phyloP scores from a whole-genome alignment of 2,888 invertebrate species.

The Lathronympha strigana region DNA sequence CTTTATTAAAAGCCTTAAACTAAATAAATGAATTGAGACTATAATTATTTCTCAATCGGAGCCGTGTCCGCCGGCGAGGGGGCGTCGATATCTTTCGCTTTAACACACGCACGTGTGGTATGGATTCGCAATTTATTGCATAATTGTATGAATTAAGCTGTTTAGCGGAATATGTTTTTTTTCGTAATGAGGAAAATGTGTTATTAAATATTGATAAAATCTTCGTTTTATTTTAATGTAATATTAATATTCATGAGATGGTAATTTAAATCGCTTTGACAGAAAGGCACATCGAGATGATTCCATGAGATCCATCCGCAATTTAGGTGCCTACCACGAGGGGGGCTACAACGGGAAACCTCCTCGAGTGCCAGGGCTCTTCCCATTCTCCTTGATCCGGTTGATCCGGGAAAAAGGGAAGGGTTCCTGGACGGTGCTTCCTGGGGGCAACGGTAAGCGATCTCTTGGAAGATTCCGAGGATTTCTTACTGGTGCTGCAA shows the following conservation, averaged over 20 bases:
- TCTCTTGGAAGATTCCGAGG: too few relatives aligned
- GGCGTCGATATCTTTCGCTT: conserved; percentile 45
- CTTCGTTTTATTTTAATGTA: background rate
- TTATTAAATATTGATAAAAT: conserved; percentile 4
- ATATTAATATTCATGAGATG: background rate
- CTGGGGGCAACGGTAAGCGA: too few relatives aligned
- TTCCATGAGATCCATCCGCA: background rate
- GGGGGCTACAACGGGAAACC: too few relatives aligned
- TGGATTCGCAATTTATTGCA: conserved; percentile 54
- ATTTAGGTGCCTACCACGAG: too few relatives aligned
- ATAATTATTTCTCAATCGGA: conserved; percentile 25
- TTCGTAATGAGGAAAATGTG: background rate
- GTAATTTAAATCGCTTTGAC: background rate
- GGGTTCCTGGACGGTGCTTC: too few relatives aligned
- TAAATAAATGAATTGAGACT: conserved; percentile 24
- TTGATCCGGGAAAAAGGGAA: too few relatives aligned
- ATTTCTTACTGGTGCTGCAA: too few relatives aligned
- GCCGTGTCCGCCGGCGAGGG: conserved; percentile 21
- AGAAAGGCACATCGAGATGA: background rate
- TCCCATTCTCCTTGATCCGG: too few relatives aligned
- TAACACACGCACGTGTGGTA: conserved; percentile 64
- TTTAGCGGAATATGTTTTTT: conserved; percentile 23
- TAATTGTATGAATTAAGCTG: conserved; percentile 42
- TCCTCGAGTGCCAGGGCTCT: too few relatives aligned
- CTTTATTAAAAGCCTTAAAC: conserved; percentile 17